These are phyloP conservation scores for Atta colombica DNA, from an alignment of 1,140 invertebrate genomes.

Conservation along the genomic window DNA sequence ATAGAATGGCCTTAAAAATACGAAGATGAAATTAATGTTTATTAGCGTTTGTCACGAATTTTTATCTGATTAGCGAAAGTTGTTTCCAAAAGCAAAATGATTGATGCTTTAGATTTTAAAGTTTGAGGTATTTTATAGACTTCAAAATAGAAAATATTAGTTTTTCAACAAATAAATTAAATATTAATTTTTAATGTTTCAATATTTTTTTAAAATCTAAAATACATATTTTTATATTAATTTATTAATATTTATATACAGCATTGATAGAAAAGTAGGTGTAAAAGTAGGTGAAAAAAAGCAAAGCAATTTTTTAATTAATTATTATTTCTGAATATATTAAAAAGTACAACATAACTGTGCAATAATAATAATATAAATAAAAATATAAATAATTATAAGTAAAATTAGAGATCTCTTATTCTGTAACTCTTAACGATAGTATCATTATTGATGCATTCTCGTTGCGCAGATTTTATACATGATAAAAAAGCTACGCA, in stretches of 20 bases:
- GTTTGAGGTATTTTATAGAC: background rate
- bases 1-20: background rate
- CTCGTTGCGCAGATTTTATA: no score
- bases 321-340: background rate
- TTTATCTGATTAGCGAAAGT: background rate
- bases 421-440: no score
- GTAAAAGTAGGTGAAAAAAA: background rate
- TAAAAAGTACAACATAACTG: background rate
- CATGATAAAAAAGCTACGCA: no score
- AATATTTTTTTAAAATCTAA: background rate
- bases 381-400: no score
- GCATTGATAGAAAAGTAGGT: background rate
- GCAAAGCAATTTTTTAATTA: background rate
- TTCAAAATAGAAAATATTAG: background rate
- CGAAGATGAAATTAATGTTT: background rate
- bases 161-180: background rate
- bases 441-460: no score
- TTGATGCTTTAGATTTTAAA: background rate
- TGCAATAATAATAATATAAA: background rate
- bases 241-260: background rate
- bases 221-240: background rate
- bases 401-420: no score
- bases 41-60: background rate
- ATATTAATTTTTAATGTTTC: background rate
- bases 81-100: background rate